These are phyloP conservation scores for Thymallus thymallus DNA, from an alignment of 2,113 vertebrate genomes.

Conservation along the genomic window DNA sequence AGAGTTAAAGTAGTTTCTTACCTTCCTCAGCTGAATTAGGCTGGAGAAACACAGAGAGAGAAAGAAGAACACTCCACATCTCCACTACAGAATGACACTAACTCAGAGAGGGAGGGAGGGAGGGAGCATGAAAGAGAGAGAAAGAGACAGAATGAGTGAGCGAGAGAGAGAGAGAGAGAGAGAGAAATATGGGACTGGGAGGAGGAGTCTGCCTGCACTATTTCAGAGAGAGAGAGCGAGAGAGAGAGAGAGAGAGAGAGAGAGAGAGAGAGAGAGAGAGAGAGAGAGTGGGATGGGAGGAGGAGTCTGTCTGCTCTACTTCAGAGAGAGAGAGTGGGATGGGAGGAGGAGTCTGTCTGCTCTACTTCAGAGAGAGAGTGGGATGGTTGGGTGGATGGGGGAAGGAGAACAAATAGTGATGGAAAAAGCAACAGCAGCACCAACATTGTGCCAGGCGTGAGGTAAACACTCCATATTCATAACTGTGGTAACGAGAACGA, in stretches of 20 bases:
- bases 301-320: constrained; percentile 68
- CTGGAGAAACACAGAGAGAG: constrained; percentile 73
- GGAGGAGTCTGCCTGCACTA: constrained; percentile 70
- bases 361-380: constrained; percentile 46
- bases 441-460: not conserved
- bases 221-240: constrained; percentile 43
- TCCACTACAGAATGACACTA: constrained; percentile 74
- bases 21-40: constrained; percentile 78
- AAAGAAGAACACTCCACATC: constrained; percentile 78
- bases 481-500: constrained; percentile 6
- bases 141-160: constrained; percentile 17
- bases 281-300: constrained; percentile 44
- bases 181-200: constrained; percentile 45
- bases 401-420: constrained; percentile 5
- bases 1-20: constrained; percentile 50
- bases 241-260: constrained; percentile 48
- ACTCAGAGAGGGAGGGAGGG: constrained; percentile 62
- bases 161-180: constrained; percentile 26
- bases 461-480: not conserved
- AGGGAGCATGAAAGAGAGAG: constrained; percentile 21
- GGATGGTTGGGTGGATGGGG: constrained; percentile 13
- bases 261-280: constrained; percentile 22
- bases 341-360: constrained; percentile 66
- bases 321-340: constrained; percentile 36
- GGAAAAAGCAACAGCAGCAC: not conserved